Evolutionary conservation across 1,140 invertebrate species (phyloP).

Genomic region (Ruditapes philippinarum): DNA sequence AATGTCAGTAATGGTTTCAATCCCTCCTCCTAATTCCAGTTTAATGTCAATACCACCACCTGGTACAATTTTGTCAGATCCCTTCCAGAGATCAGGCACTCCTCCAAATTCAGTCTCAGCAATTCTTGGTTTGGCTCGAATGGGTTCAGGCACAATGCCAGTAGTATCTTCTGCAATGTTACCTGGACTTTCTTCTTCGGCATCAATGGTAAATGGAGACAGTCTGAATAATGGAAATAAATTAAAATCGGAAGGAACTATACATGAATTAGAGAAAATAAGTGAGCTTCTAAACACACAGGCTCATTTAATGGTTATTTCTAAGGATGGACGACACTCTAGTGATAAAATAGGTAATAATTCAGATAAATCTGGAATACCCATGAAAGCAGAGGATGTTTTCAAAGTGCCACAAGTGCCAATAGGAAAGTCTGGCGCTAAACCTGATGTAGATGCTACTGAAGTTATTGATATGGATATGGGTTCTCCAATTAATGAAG

Average conservation of each 20-base stretch:
- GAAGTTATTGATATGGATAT: constrained; percentile 90
- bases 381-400: constrained; percentile 42
- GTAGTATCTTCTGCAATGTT: neutral
- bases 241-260: neutral
- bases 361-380: neutral
- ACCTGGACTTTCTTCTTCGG: neutral
- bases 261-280: constrained; percentile 55
- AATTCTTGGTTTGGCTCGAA: constrained; percentile 48
- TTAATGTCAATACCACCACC: constrained; percentile 53
- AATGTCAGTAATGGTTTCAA: constrained; percentile 49
- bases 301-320: constrained; percentile 32
- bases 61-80: neutral
- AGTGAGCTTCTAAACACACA: constrained; percentile 47
- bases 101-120: constrained; percentile 48
- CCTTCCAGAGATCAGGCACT: constrained; percentile 10
- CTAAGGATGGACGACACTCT: neutral
- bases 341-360: neutral
- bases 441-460: constrained; percentile 78
- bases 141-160: neutral
- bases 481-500: constrained; percentile 85
- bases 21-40: constrained; percentile 23
- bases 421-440: neutral
- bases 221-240: neutral
- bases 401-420: constrained; percentile 80
- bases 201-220: neutral